A percentile compares a stretch with the other conserved stretches of the same genome.
Conservation (phyloP, 2,113 vertebrate genomes). For the Thunnus maccoyii region DNA sequence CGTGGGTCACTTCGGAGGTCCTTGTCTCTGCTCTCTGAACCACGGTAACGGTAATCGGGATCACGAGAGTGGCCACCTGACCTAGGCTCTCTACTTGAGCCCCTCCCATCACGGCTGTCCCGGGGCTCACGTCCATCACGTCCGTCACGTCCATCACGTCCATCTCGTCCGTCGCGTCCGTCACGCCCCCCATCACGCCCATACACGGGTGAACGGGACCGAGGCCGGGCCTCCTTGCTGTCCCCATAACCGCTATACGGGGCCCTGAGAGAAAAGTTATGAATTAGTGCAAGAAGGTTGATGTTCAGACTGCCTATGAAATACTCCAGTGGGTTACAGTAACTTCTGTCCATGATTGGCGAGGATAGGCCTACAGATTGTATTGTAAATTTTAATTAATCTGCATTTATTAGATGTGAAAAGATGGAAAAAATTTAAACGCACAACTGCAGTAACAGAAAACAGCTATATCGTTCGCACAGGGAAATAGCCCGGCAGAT, state of each 20-base stretch:
- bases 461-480: background rate
- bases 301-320: background rate
- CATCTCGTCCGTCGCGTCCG: slow-evolving; percentile 78
- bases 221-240: slow-evolving; percentile 78
- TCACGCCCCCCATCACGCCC: slow-evolving; percentile 84
- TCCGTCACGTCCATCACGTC: slow-evolving; percentile 84
- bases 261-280: slow-evolving; percentile 64
- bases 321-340: background rate
- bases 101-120: slow-evolving; percentile 87
- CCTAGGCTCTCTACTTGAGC: slow-evolving; percentile 78
- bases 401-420: no score
- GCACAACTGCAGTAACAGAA: background rate
- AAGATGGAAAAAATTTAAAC: background rate
- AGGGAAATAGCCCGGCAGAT: background rate
- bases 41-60: slow-evolving; percentile 85
- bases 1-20: slow-evolving; percentile 68
- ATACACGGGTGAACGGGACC: slow-evolving; percentile 86
- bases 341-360: background rate
- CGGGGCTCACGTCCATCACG: slow-evolving; percentile 67
- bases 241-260: slow-evolving; percentile 78
- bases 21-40: slow-evolving; percentile 83
- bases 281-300: slow-evolving; percentile 28
- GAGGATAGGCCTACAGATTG: slow-evolving; percentile 2
- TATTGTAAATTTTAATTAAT: slow-evolving; percentile 38
- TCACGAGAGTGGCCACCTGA: slow-evolving; percentile 85